These are phyloP conservation scores for Drosophila fulvimacula DNA, from an alignment of 2,888 invertebrate species.

Conservation along the genomic window DNA sequence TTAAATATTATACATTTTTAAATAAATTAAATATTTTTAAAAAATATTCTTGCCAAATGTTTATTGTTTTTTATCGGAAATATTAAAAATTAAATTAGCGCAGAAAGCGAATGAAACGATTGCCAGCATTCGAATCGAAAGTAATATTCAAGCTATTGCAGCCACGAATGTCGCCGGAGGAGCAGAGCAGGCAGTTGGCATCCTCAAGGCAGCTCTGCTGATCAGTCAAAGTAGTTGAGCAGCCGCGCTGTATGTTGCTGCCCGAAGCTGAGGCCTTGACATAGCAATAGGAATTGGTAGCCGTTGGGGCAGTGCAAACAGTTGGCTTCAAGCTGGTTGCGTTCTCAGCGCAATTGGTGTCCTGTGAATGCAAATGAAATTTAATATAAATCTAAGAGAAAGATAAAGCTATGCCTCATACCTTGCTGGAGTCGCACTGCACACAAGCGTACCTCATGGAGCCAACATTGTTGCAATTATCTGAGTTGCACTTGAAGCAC, in stretches of 20 bases:
- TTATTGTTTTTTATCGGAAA: constrained; percentile 1
- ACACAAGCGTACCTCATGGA: constrained; percentile 74
- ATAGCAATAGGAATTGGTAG: constrained; percentile 81
- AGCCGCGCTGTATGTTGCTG: constrained; percentile 71
- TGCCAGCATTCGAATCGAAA: constrained; percentile 42
- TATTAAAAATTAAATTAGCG: constrained; percentile 22
- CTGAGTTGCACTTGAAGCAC: constrained; percentile 81
- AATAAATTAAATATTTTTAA: too few relatives aligned
- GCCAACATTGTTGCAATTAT: constrained; percentile 81
- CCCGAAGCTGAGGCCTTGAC: constrained; percentile 59
- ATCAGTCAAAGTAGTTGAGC: constrained; percentile 61
- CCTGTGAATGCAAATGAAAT: constrained; percentile 31
- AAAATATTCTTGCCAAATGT: not conserved
- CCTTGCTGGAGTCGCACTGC: constrained; percentile 77
- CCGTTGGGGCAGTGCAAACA: constrained; percentile 75
- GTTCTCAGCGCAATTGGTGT: constrained; percentile 69
- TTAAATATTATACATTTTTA: too few relatives aligned
- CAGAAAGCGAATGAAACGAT: constrained; percentile 63
- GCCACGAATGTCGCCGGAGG: constrained; percentile 73
- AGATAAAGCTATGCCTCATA: constrained; percentile 8
- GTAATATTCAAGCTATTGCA: constrained; percentile 76
- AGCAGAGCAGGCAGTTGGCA: constrained; percentile 74
- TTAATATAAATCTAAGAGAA: not conserved
- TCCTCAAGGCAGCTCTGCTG: constrained; percentile 69
- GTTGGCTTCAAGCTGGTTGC: constrained; percentile 53